Percentiles rank a stretch among this genome's conserved stretches.
phyloP scores from a whole-genome alignment of 2,113 vertebrate species.

The Nerophis ophidion region DNA sequence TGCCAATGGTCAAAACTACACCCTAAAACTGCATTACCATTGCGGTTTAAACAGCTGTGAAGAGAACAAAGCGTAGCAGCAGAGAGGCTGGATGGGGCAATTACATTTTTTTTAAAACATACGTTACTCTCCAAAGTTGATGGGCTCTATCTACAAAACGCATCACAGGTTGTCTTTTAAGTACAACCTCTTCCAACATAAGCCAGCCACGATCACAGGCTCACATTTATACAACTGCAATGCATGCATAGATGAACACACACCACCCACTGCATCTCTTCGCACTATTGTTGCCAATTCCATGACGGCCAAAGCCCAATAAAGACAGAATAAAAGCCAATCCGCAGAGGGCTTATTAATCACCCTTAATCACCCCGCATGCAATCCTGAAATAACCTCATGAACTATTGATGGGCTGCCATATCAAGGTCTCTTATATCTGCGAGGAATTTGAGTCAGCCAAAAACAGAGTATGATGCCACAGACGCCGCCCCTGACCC shows the following conservation, averaged over 20 bases:
- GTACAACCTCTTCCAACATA: slow-evolving; percentile 37
- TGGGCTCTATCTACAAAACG: slow-evolving; percentile 45
- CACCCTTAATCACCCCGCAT: slow-evolving; percentile 20
- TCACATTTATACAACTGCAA: slow-evolving; percentile 7
- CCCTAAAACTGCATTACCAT: not conserved
- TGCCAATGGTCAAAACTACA: not conserved
- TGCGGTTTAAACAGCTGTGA: slow-evolving; percentile 10
- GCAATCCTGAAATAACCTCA: slow-evolving; percentile 19
- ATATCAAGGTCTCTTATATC: slow-evolving; percentile 21
- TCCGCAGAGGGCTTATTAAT: slow-evolving; percentile 18
- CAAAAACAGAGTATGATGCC: slow-evolving; percentile 20
- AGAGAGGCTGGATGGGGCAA: slow-evolving; percentile 31
- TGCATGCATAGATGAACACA: slow-evolving; percentile 13
- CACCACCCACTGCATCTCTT: slow-evolving; percentile 10
- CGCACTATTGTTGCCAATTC: slow-evolving; percentile 9
- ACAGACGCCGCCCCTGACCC: slow-evolving; percentile 21
- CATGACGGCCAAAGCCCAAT: slow-evolving; percentile 16
- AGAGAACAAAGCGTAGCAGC: slow-evolving; percentile 37
- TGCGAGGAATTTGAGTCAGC: slow-evolving; percentile 8
- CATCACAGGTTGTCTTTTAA: slow-evolving; percentile 39
- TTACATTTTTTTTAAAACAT: slow-evolving; percentile 39
- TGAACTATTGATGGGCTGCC: slow-evolving; percentile 24
- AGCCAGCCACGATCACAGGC: slow-evolving; percentile 30
- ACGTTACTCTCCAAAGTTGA: slow-evolving; percentile 9
- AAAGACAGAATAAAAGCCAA: slow-evolving; percentile 2